phyloP scores from a whole-genome alignment of 2,888 invertebrate genomes.

The Lissonota sp. region DNA sequence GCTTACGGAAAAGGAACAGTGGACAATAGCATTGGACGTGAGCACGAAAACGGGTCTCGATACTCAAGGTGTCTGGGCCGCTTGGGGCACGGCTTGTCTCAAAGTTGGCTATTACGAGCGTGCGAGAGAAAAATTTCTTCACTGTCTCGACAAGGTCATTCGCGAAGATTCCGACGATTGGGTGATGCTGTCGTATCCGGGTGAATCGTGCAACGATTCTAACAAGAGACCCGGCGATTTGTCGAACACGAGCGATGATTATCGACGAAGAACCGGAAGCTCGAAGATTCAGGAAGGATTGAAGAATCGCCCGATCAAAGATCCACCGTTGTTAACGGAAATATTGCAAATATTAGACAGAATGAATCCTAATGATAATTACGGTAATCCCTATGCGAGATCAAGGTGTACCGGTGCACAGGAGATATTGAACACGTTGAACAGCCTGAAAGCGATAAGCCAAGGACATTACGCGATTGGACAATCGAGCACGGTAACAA shows the following conservation, averaged over 20 bases:
- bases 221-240: conserved; percentile 5
- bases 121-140: conserved; percentile 90
- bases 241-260: conserved; percentile 37
- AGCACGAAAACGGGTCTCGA: conserved; percentile 95
- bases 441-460: conserved; percentile 83
- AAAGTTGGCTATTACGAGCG: conserved; percentile 91
- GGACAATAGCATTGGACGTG: conserved; percentile 92
- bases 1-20: conserved; percentile 92
- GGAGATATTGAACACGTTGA: conserved; percentile 84
- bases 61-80: conserved; percentile 91
- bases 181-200: conserved; percentile 76
- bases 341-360: conserved; percentile 88
- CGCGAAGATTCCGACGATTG: conserved; percentile 82
- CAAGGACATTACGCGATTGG: conserved; percentile 80
- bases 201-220: conserved; percentile 61
- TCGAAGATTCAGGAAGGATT: conserved; percentile 50
- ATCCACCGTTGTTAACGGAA: conserved; percentile 89
- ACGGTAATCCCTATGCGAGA: conserved; percentile 72
- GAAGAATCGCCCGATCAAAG: conserved; percentile 85
- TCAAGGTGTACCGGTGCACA: conserved; percentile 76
- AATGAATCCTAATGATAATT: conserved; percentile 70
- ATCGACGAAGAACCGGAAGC: conserved; percentile 76
- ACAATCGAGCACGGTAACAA: conserved; percentile 52
- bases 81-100: conserved; percentile 94
- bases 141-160: conserved; percentile 85